Conservation (phyloP, 2,888 invertebrate species). For the Leptopilina syphax region DNA sequence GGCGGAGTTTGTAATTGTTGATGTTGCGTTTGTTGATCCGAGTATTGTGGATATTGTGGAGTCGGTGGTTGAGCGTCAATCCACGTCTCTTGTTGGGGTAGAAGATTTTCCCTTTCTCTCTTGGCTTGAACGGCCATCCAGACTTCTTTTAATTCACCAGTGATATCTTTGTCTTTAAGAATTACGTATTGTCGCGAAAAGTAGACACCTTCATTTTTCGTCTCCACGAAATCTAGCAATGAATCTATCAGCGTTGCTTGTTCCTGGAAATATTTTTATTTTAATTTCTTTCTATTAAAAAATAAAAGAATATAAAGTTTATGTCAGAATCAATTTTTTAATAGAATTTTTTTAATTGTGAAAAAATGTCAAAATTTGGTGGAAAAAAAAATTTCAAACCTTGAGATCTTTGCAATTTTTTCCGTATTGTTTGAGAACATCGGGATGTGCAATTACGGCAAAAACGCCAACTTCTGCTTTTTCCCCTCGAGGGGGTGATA, state of each 20-base stretch:
- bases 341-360: no score
- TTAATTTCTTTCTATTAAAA: not conserved
- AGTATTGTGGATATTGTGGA: conserved; percentile 65
- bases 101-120: conserved; percentile 77
- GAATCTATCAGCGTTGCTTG: conserved; percentile 83
- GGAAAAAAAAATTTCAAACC: conserved; percentile 67
- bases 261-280: conserved; percentile 77
- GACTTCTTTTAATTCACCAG: conserved; percentile 85
- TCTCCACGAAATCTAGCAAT: conserved; percentile 85
- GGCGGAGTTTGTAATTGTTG: conserved; percentile 43
- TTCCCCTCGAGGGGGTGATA: conserved; percentile 80
- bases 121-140: conserved; percentile 85
- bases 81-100: conserved; percentile 69
- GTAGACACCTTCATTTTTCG: conserved; percentile 83
- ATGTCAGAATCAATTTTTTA: no score
- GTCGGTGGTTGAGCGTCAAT: conserved; percentile 69
- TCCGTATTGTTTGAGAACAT: conserved; percentile 83
- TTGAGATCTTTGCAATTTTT: conserved; percentile 83
- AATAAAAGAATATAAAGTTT: no score
- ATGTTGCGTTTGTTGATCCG: conserved; percentile 54
- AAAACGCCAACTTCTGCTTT: conserved; percentile 82
- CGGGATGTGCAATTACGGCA: conserved; percentile 86
- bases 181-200: conserved; percentile 80
- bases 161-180: conserved; percentile 83
- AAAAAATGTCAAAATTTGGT: no score